Evolutionary conservation across 2,888 invertebrate genomes (phyloP).

Genomic region (Cheilosia soror): DNA sequence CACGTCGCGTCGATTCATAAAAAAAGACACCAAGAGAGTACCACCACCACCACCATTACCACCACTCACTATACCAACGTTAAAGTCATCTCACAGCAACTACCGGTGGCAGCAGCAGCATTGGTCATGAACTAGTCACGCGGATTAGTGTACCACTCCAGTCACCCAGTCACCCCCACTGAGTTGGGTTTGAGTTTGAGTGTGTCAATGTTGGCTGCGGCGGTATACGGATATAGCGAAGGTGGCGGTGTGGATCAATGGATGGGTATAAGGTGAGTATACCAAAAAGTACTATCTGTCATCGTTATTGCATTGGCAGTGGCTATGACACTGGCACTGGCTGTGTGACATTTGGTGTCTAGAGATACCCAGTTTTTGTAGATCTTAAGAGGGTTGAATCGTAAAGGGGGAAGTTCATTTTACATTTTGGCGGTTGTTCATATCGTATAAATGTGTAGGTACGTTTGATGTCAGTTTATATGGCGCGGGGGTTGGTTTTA

Average conservation of each 20-base stretch:
- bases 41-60: background rate
- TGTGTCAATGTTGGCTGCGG: slow-evolving; percentile 12
- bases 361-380: background rate
- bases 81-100: background rate
- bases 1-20: slow-evolving; percentile 47
- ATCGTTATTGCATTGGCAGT: slow-evolving; percentile 51
- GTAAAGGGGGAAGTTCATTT: background rate
- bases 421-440: slow-evolving; percentile 31
- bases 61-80: background rate
- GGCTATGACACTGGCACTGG: slow-evolving; percentile 36
- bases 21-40: slow-evolving; percentile 11
- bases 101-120: background rate
- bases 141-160: slow-evolving; percentile 27
- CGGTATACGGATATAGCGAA: background rate
- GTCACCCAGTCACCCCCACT: slow-evolving; percentile 8
- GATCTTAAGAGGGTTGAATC: background rate
- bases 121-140: slow-evolving; percentile 65
- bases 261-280: slow-evolving; percentile 25
- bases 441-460: background rate
- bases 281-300: slow-evolving; percentile 34
- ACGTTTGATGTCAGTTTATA: slow-evolving; percentile 25
- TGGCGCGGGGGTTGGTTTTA: slow-evolving; percentile 16
- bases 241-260: slow-evolving; percentile 36
- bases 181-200: background rate
- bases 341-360: slow-evolving; percentile 38